phyloP scores from a whole-genome alignment of 2,797 vertebrate species.

The Allobates femoralis region DNA sequence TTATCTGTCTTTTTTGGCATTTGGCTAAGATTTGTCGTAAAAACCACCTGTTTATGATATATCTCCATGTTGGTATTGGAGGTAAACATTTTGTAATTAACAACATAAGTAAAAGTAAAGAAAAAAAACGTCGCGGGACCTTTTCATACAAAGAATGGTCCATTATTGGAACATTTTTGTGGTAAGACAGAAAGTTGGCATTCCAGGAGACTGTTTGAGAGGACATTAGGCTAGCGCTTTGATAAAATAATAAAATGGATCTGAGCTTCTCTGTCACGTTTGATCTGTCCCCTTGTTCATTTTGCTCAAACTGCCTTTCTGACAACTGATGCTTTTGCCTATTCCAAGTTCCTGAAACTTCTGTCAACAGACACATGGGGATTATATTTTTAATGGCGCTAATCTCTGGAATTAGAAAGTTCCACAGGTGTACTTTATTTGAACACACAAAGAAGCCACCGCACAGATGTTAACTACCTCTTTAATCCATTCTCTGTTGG shows the following conservation, averaged over 20 bases:
- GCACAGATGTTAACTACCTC: constrained; percentile 57
- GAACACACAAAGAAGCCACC: constrained; percentile 54
- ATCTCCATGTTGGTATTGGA: neutral
- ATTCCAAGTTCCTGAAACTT: constrained; percentile 66
- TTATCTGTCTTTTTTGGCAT: neutral
- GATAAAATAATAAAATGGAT: constrained; percentile 59
- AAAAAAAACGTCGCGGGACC: neutral
- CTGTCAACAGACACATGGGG: constrained; percentile 61
- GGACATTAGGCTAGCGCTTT: constrained; percentile 56
- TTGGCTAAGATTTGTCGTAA: neutral
- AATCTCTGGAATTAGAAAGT: constrained; percentile 67
- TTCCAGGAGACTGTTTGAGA: neutral
- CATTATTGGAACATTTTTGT: constrained; percentile 14
- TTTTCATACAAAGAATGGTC: constrained; percentile 1
- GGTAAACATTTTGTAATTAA: neutral
- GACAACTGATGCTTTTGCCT: constrained; percentile 65
- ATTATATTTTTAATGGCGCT: constrained; percentile 68
- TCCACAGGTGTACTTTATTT: constrained; percentile 58
- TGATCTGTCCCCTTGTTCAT: constrained; percentile 62
- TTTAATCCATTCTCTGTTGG: constrained; percentile 63
- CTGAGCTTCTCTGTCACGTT: constrained; percentile 63
- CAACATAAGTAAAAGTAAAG: neutral
- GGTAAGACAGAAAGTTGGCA: constrained; percentile 21
- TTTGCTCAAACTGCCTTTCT: constrained; percentile 66
- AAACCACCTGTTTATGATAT: neutral